Percentiles rank a stretch among this genome's conserved stretches.
phyloP scores from a whole-genome alignment of 2,888 invertebrate genomes.

The Watsonalla cultraria region DNA sequence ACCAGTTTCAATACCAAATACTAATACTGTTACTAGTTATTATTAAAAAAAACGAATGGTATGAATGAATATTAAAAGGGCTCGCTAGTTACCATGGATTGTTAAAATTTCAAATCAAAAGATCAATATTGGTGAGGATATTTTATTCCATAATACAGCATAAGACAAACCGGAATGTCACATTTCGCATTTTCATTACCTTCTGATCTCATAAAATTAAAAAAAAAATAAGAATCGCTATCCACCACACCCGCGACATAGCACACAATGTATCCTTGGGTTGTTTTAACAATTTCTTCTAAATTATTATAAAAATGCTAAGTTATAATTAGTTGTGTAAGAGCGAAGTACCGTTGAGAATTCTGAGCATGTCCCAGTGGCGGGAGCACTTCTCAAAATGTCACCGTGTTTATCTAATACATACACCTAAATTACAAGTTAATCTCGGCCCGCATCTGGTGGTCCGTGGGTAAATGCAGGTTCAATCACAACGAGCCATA shows the following conservation, averaged over 20 bases:
- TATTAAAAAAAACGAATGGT: too few relatives aligned
- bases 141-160: slow-evolving; percentile 79
- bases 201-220: slow-evolving; percentile 70
- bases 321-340: slow-evolving; percentile 77
- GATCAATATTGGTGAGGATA: slow-evolving; percentile 74
- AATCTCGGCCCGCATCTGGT: slow-evolving; percentile 71
- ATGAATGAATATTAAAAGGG: background rate
- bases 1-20: too few relatives aligned
- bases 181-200: slow-evolving; percentile 68
- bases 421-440: slow-evolving; percentile 72
- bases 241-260: slow-evolving; percentile 53
- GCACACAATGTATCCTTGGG: slow-evolving; percentile 58
- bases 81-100: background rate
- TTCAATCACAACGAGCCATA: slow-evolving; percentile 57
- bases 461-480: slow-evolving; percentile 66
- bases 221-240: slow-evolving; percentile 46
- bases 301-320: slow-evolving; percentile 79
- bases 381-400: slow-evolving; percentile 63
- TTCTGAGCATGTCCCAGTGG: slow-evolving; percentile 61
- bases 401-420: slow-evolving; percentile 70
- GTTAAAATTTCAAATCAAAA: slow-evolving; percentile 36
- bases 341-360: slow-evolving; percentile 68
- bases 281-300: slow-evolving; percentile 71
- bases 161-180: slow-evolving; percentile 79
- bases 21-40: too few relatives aligned